Evolutionary conservation across 2,797 vertebrate genomes (phyloP).

Genomic region (Phaenicophaeus curvirostris): DNA sequence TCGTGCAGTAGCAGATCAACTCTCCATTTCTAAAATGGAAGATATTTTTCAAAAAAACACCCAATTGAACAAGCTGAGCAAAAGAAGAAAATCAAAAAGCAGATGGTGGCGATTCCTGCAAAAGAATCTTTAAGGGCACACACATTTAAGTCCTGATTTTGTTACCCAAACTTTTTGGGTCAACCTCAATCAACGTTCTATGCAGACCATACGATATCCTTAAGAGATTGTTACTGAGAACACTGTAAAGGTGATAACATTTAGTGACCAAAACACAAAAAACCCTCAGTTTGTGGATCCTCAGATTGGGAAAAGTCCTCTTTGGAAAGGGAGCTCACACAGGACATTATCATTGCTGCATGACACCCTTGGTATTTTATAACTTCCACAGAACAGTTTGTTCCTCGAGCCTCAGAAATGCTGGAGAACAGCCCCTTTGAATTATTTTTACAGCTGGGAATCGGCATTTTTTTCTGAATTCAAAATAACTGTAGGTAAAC

Average conservation of each 20-base stretch:
- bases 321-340: background rate
- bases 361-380: background rate
- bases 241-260: background rate
- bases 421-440: background rate
- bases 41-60: background rate
- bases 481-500: constrained; percentile 22
- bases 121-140: background rate
- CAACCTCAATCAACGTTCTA: background rate
- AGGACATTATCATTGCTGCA: background rate
- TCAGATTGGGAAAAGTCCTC: background rate
- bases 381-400: background rate
- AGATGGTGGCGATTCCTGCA: background rate
- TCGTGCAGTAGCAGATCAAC: background rate
- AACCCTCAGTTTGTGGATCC: background rate
- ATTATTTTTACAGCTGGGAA: constrained; percentile 22
- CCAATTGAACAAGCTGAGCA: background rate
- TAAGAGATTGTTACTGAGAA: background rate
- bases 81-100: background rate
- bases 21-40: background rate
- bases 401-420: constrained; percentile 27
- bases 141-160: background rate
- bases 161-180: background rate
- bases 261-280: background rate
- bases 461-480: background rate
- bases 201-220: background rate